phyloP scores from a whole-genome alignment of 2,888 invertebrate genomes.

The Toxonevra muliebris region DNA sequence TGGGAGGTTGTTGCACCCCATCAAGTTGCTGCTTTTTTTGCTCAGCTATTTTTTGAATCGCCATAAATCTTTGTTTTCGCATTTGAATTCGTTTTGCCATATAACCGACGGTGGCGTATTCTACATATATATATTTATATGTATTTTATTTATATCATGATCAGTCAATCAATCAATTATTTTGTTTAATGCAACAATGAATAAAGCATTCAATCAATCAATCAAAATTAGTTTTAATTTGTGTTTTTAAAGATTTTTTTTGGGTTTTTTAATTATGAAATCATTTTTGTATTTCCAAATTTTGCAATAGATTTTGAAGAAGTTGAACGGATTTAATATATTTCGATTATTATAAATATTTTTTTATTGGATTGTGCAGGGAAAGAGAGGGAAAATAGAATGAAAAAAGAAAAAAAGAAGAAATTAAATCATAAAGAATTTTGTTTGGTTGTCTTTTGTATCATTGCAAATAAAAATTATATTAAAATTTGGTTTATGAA shows the following conservation, averaged over 20 bases:
- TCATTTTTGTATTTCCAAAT: conserved; percentile 14
- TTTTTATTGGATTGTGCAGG: conserved; percentile 35
- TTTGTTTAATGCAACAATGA: conserved; percentile 1
- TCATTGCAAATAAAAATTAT: conserved; percentile 20
- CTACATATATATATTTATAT: conserved; percentile 67
- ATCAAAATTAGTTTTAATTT: conserved; percentile 31
- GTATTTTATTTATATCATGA: conserved; percentile 25
- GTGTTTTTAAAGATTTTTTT: conserved; percentile 42
- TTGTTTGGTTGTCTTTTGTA: conserved; percentile 36
- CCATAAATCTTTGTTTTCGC: conserved; percentile 91
- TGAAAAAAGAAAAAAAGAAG: conserved; percentile 42
- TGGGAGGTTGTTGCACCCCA: conserved; percentile 79
- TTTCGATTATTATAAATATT: background rate
- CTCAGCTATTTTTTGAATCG: conserved; percentile 90
- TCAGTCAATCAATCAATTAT: conserved; percentile 26
- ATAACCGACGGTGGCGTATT: conserved; percentile 98
- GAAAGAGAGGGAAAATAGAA: conserved; percentile 38
- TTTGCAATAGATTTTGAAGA: too few species aligned
- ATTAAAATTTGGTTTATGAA: too few species aligned
- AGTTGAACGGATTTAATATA: too few species aligned
- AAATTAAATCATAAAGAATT: conserved; percentile 46
- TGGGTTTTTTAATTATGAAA: conserved; percentile 10
- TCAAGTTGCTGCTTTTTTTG: conserved; percentile 89
- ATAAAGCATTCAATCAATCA: conserved; percentile 26
- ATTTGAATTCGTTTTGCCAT: conserved; percentile 97